phyloP scores from a whole-genome alignment of 2,113 vertebrate species.

The Lagopus leucura region DNA sequence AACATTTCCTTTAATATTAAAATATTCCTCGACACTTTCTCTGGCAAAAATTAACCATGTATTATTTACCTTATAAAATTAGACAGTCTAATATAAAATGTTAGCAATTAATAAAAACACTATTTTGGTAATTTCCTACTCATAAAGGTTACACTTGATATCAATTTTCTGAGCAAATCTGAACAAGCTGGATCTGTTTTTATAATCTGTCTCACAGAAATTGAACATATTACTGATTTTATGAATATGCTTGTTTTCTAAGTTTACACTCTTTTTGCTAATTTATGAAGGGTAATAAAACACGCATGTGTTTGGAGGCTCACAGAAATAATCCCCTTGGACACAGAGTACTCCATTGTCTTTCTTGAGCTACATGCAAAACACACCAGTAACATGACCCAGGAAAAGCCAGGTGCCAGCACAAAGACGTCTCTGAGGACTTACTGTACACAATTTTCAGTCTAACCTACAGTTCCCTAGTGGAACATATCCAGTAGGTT shows the following conservation, averaged over 20 bases:
- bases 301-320: background rate
- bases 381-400: accelerated
- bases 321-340: background rate
- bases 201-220: slow-evolving; percentile 29
- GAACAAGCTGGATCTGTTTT: slow-evolving; percentile 42
- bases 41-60: slow-evolving; percentile 12
- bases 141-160: slow-evolving; percentile 49
- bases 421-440: background rate
- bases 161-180: slow-evolving; percentile 59
- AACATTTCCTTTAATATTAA: slow-evolving; percentile 2
- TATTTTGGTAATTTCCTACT: slow-evolving; percentile 25
- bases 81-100: background rate
- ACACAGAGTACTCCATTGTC: background rate
- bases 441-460: background rate
- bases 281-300: background rate
- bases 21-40: background rate
- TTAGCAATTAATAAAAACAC: background rate
- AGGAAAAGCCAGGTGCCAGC: background rate
- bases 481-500: background rate
- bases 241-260: slow-evolving; percentile 38
- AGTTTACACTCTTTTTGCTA: background rate
- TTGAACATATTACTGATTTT: slow-evolving; percentile 7
- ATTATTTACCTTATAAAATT: background rate
- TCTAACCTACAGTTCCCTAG: background rate
- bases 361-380: background rate